phyloP scores from a whole-genome alignment of 2,797 vertebrate species.

The Centroberyx gerrardi region DNA sequence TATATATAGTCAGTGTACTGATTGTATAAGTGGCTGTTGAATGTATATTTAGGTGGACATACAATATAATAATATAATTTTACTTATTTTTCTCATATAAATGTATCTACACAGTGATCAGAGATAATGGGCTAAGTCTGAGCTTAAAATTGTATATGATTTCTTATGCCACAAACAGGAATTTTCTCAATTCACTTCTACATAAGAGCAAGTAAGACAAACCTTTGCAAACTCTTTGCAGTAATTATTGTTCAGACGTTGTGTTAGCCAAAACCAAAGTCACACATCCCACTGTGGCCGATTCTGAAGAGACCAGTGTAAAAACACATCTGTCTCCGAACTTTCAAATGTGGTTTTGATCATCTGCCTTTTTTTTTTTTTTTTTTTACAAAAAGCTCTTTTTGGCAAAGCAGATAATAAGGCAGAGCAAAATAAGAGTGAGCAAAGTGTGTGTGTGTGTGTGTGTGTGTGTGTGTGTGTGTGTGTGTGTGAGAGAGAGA shows the following conservation, averaged over 20 bases:
- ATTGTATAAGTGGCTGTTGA: not conserved
- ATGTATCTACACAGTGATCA: not conserved
- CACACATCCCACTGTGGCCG: constrained; percentile 6
- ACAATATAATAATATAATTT: constrained; percentile 11
- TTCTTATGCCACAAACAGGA: not conserved
- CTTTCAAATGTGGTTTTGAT: constrained; percentile 50
- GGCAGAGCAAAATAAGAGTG: constrained; percentile 31
- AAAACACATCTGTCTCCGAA: constrained; percentile 31
- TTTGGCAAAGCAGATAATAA: constrained; percentile 28
- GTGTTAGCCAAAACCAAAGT: constrained; percentile 9
- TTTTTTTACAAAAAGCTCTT: constrained; percentile 23
- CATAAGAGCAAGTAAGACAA: too few species aligned
- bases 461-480: constrained; percentile 20
- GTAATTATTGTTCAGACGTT: constrained; percentile 20
- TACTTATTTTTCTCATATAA: not conserved
- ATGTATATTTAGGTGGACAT: constrained; percentile 2
- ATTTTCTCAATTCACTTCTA: constrained; percentile 21
- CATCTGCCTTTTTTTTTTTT: constrained; percentile 14
- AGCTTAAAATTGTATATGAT: constrained; percentile 18
- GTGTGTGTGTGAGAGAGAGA: not conserved
- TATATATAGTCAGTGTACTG: constrained; percentile 31
- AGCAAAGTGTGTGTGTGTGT: constrained; percentile 14
- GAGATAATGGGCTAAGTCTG: not conserved
- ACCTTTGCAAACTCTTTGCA: not conserved
- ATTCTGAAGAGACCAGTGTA: not conserved